Base-by-base conservation (phyloP, 2,113 vertebrate species). In the Malurus cyaneus region DNA sequence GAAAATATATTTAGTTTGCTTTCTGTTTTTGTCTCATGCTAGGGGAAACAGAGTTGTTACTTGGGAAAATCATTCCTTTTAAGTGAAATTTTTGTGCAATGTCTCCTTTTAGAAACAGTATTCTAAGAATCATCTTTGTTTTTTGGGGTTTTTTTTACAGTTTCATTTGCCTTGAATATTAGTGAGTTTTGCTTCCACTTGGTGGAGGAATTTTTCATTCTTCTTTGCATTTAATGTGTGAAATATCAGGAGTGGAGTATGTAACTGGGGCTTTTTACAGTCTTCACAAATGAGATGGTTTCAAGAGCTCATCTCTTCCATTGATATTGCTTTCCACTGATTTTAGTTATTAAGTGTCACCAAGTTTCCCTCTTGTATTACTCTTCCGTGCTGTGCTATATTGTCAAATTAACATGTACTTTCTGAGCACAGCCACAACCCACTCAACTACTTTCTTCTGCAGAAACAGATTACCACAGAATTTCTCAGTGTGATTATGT, bases 401-500 rank as follows among this genome's bases (percentile, higher is more conserved):
- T 11, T 76, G 66, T 89, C 66, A 79, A 89, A 94, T 91, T 94
- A 69, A 61, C 32, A 19, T 85, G 66, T 79, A 79, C 70, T 89
- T 79, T 94, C 78, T 91, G 78, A 95, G 73, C 41, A 78, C 76
- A 86, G 46, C 80, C 73, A 36, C 81, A 85, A 36, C 89, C 95
- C 93, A 87, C 81, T 94, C 91, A 91, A 42, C 78, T 89, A 53
- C 60, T 92, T 92, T 92, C 57, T 85, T 12, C 66, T 78, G 70
- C 64, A 82, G 28, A 46, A 74, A 91, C n/a, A 92, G 41, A 72
- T 86, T 61, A 83, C 49, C 50, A 53, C 66, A 87, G 84, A 80
- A 87, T 86, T 91, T 89, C 70, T 94, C 18, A n/a, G 74, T 89
- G 78, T 56, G 54, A 64, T 86, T 92, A 50, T 71, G 47, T 84